These are phyloP conservation scores for Charaxes varanes DNA, from an alignment of 1,140 invertebrate genomes.

Conservation along the genomic window DNA sequence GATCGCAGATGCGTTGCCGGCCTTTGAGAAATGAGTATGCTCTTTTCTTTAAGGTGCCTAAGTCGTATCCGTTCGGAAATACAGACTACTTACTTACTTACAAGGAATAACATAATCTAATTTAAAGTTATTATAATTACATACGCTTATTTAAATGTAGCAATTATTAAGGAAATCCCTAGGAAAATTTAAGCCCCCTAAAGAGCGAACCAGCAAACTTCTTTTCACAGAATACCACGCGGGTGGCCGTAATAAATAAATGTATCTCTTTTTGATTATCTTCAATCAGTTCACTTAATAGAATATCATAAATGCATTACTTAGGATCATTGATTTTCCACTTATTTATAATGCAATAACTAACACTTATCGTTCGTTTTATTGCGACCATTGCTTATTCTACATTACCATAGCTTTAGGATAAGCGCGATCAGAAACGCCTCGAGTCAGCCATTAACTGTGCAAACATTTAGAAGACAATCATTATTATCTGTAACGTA, in stretches of 20 bases:
- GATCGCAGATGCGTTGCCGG: no score
- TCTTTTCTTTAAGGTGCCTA: no score
- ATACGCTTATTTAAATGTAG: no score
- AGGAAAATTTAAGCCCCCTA: no score
- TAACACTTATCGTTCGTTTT: conserved; percentile 7
- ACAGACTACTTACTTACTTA: no score
- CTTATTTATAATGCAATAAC: conserved; percentile 7
- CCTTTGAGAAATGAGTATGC: no score
- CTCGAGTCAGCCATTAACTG: conserved; percentile 5
- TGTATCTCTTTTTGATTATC: not conserved
- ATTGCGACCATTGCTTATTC: conserved; percentile 1
- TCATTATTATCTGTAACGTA: conserved; percentile 3
- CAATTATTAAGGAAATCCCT: no score
- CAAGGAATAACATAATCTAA: no score
- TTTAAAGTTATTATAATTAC: no score
- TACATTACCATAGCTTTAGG: conserved; percentile 5
- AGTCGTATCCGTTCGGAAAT: no score
- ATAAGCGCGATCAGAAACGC: conserved; percentile 3
- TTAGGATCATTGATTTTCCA: conserved; percentile 3
- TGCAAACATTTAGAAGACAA: conserved; percentile 9
- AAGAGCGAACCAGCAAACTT: no score
- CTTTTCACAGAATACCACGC: conserved; percentile 4
- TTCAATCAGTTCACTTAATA: conserved; percentile 2
- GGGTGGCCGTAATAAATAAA: not conserved
- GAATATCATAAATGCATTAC: conserved; percentile 5